Evolutionary conservation across 2,113 vertebrate genomes (phyloP).

Genomic region (Cinclus cinclus): DNA sequence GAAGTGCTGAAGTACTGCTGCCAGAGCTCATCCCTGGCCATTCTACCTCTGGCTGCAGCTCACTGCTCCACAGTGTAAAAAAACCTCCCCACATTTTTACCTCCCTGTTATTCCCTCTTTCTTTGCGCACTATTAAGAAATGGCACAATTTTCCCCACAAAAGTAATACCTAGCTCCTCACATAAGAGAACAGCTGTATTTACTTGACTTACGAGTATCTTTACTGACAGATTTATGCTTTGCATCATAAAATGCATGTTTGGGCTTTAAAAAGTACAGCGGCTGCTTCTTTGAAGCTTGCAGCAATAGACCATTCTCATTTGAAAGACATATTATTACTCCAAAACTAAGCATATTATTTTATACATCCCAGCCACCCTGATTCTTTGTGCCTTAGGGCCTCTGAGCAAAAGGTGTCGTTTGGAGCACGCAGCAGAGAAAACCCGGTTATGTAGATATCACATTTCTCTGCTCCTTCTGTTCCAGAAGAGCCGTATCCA

Average conservation of each 20-base stretch:
- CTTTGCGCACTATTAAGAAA: background rate
- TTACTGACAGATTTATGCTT: slow-evolving; percentile 59
- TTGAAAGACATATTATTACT: slow-evolving; percentile 34
- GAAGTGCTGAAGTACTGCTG: background rate
- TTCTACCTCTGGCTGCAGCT: background rate
- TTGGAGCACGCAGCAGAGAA: slow-evolving; percentile 21
- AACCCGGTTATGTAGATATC: slow-evolving; percentile 19
- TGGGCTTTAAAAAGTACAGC: slow-evolving; percentile 45
- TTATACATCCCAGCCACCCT: background rate
- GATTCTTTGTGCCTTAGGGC: slow-evolving; percentile 11
- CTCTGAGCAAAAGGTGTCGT: slow-evolving; percentile 30
- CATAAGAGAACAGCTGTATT: slow-evolving; percentile 32
- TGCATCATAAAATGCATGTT: slow-evolving; percentile 43
- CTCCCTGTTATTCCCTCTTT: background rate
- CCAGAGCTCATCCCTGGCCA: background rate
- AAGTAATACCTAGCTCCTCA: background rate
- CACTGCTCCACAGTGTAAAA: background rate
- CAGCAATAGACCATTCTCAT: slow-evolving; percentile 21
- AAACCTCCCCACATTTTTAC: background rate
- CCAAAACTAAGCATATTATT: slow-evolving; percentile 40
- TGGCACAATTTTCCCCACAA: background rate
- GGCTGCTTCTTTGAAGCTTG: slow-evolving; percentile 13
- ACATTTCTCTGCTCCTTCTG: slow-evolving; percentile 13
- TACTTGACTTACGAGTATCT: slow-evolving; percentile 26
- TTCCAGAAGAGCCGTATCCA: background rate